Conservation (phyloP, 2,888 invertebrate species). For the Acrocyrtus sp. region DNA sequence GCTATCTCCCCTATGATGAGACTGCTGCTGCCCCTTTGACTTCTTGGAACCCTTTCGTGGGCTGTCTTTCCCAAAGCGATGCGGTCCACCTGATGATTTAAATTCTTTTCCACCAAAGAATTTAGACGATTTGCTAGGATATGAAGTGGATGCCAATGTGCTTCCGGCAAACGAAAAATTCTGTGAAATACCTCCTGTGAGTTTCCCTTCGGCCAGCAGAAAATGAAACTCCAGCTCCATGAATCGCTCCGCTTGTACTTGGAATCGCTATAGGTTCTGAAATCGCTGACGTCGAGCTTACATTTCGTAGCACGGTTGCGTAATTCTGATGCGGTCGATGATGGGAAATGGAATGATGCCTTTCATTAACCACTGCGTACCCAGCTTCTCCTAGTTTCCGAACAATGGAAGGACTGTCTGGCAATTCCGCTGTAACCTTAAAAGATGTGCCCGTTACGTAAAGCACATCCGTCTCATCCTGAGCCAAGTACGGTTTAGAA, state of each 20-base stretch:
- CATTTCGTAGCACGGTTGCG: constrained; percentile 21
- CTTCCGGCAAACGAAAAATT: constrained; percentile 47
- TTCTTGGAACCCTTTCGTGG: constrained; percentile 41
- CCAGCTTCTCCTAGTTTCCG: constrained; percentile 55
- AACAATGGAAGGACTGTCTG: constrained; percentile 59
- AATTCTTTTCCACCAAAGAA: constrained; percentile 53
- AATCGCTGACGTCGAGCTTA: constrained; percentile 48
- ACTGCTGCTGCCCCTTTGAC: constrained; percentile 8
- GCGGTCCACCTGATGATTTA: constrained; percentile 37
- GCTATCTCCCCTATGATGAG: constrained; percentile 33
- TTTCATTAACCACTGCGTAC: constrained; percentile 50
- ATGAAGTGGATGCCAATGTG: constrained; percentile 19
- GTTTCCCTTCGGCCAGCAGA: too few species aligned
- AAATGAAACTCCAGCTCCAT: not conserved
- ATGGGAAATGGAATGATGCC: constrained; percentile 1
- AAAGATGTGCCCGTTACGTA: constrained; percentile 60
- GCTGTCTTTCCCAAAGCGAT: constrained; percentile 53
- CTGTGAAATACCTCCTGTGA: constrained; percentile 28
- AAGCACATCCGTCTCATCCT: constrained; percentile 63
- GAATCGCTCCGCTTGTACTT: constrained; percentile 13
- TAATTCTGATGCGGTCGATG: constrained; percentile 18
- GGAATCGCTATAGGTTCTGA: constrained; percentile 54
- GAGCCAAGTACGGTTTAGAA: constrained; percentile 51
- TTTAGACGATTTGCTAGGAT: constrained; percentile 52
- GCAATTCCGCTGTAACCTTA: constrained; percentile 60